Base-by-base conservation (phyloP, 1,140 invertebrate genomes). In the Caenorhabditis remanei region DNA sequence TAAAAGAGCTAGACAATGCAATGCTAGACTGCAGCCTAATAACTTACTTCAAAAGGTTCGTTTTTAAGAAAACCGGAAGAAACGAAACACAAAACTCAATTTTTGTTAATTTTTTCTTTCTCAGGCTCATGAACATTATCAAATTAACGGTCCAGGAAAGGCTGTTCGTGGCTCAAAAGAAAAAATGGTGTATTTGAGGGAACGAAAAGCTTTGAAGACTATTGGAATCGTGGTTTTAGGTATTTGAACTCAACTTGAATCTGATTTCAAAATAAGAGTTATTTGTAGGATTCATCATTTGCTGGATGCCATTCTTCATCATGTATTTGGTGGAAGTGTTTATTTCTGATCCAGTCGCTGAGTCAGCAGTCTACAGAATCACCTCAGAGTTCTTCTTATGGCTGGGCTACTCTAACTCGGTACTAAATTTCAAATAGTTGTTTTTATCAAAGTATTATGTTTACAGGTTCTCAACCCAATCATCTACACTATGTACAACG, bases 281-380 rank as follows among this genome's bases (percentile, higher is more conserved):
- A 53, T 9, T 87, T 91, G 32, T 56, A 91, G 91, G 92, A 41
- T 94, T 94, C 87, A 93, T 94, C 46, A 92, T 94, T 50, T 94
- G 93, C 87, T 94, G 93, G 93, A 90, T 94, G 56, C 93, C 93
- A 55, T 94, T 94, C 84, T 94, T 94, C 90, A 93, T 94, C 71
- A 89, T 93, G 32, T 93, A 94, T 89, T 87, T 94, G 16, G 86
- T 94, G 7, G 91, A 92, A 88, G 93, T 93, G 24, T 93, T 94
- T 75, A 48, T 88, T 43, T 71, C 58, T 19, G 79, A 79, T 32
- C 71, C 85, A 41, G 32, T 91, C 4, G 93, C 92, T 88, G 89
- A 90, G 48, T 83, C 84, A 14, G 63, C 87, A n/a, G 67, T 87
- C 46, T 92, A 92, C 85, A 85, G 88, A 83, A 24, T 92, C 32